Conservation (phyloP, 2,113 vertebrate species). For the Ellobius talpinus region DNA sequence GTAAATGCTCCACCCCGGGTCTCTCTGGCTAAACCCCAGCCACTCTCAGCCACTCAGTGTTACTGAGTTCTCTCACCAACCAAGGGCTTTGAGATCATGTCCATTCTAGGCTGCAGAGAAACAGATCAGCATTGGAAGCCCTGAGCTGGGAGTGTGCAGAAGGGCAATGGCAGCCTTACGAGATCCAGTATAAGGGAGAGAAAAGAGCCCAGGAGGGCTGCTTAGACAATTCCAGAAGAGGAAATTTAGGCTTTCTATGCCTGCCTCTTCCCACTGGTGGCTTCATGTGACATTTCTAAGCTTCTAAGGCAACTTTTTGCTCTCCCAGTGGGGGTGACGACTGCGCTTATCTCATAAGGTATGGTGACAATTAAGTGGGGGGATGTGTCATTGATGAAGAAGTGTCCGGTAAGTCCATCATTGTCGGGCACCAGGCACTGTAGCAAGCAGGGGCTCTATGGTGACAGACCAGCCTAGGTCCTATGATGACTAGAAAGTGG, state of each 20-base stretch:
- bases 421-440: neutral
- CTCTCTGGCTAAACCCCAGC: neutral
- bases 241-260: neutral
- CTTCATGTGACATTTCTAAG: neutral
- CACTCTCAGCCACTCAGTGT: neutral
- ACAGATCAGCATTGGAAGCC: neutral
- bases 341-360: neutral
- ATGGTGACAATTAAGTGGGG: neutral
- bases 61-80: neutral
- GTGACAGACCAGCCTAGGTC: neutral
- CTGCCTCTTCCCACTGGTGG: neutral
- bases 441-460: neutral
- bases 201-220: neutral
- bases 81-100: neutral
- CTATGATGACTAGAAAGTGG: neutral
- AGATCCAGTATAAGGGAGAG: neutral
- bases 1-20: neutral
- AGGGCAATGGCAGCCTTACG: neutral
- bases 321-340: neutral
- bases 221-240: neutral
- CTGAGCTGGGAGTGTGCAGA: fast-evolving
- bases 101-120: neutral
- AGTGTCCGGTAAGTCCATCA: neutral
- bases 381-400: neutral
- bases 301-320: neutral